Conservation (phyloP, 2,797 vertebrate genomes). For the Amblyopsis hoosieri region DNA sequence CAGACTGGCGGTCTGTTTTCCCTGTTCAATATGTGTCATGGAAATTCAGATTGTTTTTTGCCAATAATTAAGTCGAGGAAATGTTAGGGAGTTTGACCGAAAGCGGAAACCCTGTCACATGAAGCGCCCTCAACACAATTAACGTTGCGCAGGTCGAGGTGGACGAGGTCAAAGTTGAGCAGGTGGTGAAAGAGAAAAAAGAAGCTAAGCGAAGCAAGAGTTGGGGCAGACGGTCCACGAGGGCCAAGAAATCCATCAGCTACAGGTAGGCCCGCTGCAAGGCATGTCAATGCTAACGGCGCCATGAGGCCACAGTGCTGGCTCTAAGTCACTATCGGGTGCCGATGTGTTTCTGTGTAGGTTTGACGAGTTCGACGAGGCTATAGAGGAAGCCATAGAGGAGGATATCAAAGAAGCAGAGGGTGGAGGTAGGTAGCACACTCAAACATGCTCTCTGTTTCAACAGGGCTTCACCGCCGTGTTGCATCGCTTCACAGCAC, state of each 20-base stretch:
- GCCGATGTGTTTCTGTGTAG: constrained; percentile 61
- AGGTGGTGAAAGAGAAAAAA: constrained; percentile 81
- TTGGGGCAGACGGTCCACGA: constrained; percentile 91
- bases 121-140: neutral
- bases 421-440: constrained; percentile 84
- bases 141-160: constrained; percentile 67
- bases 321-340: neutral
- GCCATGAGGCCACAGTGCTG: neutral
- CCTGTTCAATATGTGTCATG: too few relatives aligned
- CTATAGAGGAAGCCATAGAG: constrained; percentile 98
- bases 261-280: constrained; percentile 69
- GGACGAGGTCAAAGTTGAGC: constrained; percentile 66
- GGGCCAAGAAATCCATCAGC: constrained; percentile 92
- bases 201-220: constrained; percentile 86
- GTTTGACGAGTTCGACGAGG: constrained; percentile 98
- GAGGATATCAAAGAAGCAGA: constrained; percentile 98
- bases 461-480: too few relatives aligned
- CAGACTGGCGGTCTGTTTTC: too few relatives aligned
- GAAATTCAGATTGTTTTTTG: too few relatives aligned
- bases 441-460: too few relatives aligned
- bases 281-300: too few relatives aligned
- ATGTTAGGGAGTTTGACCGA: too few relatives aligned
- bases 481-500: too few relatives aligned
- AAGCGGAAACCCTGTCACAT: too few relatives aligned
- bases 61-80: too few relatives aligned